These are phyloP conservation scores for Gadopsis marmoratus DNA, from an alignment of 2,797 vertebrate species.

Conservation along the genomic window DNA sequence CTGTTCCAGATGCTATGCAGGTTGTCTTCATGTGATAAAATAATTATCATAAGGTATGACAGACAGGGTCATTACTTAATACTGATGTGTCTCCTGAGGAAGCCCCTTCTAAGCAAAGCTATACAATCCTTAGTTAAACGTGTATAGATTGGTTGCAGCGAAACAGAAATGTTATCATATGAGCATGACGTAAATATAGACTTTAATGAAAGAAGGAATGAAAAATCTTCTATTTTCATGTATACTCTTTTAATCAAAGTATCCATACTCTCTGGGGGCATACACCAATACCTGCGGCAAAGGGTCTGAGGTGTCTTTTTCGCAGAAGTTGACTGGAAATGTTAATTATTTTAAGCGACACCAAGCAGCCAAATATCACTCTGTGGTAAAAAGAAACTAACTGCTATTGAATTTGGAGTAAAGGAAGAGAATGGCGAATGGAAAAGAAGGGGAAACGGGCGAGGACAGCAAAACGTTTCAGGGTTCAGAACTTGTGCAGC, in stretches of 20 bases:
- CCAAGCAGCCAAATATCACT: neutral
- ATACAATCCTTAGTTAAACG: neutral
- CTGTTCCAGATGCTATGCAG: neutral
- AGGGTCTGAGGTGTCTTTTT: neutral
- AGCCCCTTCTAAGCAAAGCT: neutral
- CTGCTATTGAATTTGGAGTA: neutral
- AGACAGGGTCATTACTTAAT: neutral
- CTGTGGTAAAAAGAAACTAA: neutral
- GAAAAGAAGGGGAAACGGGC: neutral
- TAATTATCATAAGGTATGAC: neutral
- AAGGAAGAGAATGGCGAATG: neutral
- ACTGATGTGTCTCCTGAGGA: neutral
- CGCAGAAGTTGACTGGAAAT: neutral
- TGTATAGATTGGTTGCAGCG: neutral
- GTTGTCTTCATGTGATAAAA: neutral
- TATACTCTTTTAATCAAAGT: neutral
- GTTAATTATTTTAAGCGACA: neutral
- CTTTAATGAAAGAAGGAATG: neutral
- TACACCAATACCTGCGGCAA: neutral
- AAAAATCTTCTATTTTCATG: neutral
- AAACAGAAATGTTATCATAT: neutral
- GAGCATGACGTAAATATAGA: neutral
- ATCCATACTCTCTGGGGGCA: neutral
- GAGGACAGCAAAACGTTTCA: conserved; percentile 19
- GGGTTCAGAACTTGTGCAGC: conserved; percentile 52